Base-by-base conservation (phyloP, 2,888 invertebrate genomes). In the Biston stratarius region DNA sequence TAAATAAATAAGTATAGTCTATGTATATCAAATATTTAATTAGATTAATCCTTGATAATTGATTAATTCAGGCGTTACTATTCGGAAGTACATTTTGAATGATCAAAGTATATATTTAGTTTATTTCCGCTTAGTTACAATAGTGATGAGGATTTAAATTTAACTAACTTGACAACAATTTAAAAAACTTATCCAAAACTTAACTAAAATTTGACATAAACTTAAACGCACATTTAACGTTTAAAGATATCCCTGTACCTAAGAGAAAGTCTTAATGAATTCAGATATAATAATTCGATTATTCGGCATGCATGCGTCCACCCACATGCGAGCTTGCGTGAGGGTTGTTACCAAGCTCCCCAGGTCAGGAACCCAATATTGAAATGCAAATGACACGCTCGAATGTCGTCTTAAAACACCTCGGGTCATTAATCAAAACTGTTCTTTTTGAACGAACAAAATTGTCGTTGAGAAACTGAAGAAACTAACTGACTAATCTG, bases 291-390 rank as follows among this genome's bases (percentile, higher is more conserved):
- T 85, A 74, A 84, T 76, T 76, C 78, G 74, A 85, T 85, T 83
- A 84, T 72, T 71, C 67, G 74, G 79, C 86, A 85, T 82, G 83
- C 84, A 82, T 85, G 75, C 76, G 53, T 45, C 38, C 53, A 66
- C 60, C 61, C 61, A 76, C 82, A 86, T 83, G 85, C 83, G 69
- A 86, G 82, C 73, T 86, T 78, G 87, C 89, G 85, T 88, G 88
- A 64, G 75, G 66, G 76, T 79, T 81, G 80, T 72, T 75, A 73
- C 79, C 79, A 78, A 67, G 76, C 78, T 79, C 75, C 77, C 74
- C 78, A 81, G 84, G 84, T 88, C 82, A 83, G 81, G 82, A 82
- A 84, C 83, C 62, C 83, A 82, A 81, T 81, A 80, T 49, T 70
- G 48, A 52, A n/a, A 70, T 57, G 64, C 66, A 66, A 63, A 64